Conservation (phyloP, 2,888 invertebrate species). For the Tryphoninae sp. region DNA sequence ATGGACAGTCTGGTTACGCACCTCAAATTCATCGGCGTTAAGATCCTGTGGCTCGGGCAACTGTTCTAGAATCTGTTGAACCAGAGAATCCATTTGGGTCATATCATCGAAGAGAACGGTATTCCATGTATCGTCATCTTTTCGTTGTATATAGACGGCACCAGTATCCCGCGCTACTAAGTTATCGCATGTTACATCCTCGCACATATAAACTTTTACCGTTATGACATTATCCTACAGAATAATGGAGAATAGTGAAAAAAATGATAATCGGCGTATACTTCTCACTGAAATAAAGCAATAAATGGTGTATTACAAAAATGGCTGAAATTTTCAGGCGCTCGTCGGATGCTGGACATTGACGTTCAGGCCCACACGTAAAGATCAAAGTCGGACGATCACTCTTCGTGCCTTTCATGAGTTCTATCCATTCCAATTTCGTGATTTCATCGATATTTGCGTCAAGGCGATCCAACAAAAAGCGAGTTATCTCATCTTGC, state of each 20-base stretch:
- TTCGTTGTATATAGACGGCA: constrained; percentile 72
- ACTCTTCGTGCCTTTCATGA: constrained; percentile 66
- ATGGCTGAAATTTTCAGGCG: constrained; percentile 86
- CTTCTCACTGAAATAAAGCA: too few relatives aligned
- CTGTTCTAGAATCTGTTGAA: constrained; percentile 83
- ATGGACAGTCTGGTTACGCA: constrained; percentile 72
- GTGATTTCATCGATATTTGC: constrained; percentile 71
- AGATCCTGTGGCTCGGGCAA: constrained; percentile 85
- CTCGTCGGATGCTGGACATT: constrained; percentile 73
- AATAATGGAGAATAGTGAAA: constrained; percentile 29
- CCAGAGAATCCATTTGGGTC: constrained; percentile 83
- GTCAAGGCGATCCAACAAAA: constrained; percentile 72
- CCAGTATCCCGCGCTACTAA: constrained; percentile 65
- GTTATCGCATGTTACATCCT: constrained; percentile 66
- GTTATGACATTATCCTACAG: constrained; percentile 73
- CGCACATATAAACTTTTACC: constrained; percentile 68
- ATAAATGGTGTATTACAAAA: constrained; percentile 83
- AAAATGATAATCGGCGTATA: constrained; percentile 9
- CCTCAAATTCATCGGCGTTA: constrained; percentile 84
- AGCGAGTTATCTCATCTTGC: constrained; percentile 69
- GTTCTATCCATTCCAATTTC: constrained; percentile 67
- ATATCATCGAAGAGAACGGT: constrained; percentile 71
- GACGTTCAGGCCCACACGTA: constrained; percentile 68
- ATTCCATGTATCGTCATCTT: constrained; percentile 75
- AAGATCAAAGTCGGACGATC: constrained; percentile 73